These are phyloP conservation scores for Harpegnathos saltator DNA, from an alignment of 1,140 invertebrate species.

Conservation along the genomic window DNA sequence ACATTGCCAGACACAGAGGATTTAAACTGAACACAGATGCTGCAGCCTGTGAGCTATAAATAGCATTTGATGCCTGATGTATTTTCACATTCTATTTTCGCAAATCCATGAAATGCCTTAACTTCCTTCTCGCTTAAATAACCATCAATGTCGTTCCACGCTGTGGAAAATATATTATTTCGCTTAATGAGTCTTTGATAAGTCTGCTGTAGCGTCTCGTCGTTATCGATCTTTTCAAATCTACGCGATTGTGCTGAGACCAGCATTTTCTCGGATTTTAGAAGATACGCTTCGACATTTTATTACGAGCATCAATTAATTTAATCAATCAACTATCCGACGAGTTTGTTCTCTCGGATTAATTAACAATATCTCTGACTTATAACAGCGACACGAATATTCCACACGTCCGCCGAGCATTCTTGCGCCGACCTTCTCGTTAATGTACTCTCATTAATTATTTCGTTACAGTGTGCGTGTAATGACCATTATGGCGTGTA, in stretches of 20 bases:
- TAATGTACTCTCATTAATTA: conserved; percentile 50
- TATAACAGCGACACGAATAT: conserved; percentile 12
- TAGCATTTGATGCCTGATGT: conserved; percentile 83
- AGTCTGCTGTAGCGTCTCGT: neutral
- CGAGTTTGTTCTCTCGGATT: neutral
- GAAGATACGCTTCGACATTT: neutral
- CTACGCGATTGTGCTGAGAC: neutral
- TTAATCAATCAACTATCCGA: neutral
- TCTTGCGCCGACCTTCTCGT: conserved; percentile 10
- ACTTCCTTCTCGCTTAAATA: conserved; percentile 74
- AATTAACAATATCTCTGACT: neutral
- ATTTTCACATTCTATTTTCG: conserved; percentile 82
- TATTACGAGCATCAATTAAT: conserved; percentile 5
- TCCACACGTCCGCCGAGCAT: neutral
- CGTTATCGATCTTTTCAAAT: neutral
- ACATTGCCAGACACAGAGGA: conserved; percentile 77
- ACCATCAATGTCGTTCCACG: conserved; percentile 52
- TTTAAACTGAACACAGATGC: conserved; percentile 76
- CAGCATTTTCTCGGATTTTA: neutral
- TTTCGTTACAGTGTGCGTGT: conserved; percentile 42
- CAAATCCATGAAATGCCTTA: conserved; percentile 78
- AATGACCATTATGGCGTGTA: conserved; percentile 48
- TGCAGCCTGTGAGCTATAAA: conserved; percentile 82
- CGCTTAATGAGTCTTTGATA: conserved; percentile 3
- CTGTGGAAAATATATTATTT: conserved; percentile 44